These are phyloP conservation scores for human (Homo sapiens) DNA, from an alignment of 2,113 vertebrate species.

Conservation along the genomic window GRCh38 chr5:141273001-141273500, in stretches of 20 bases:
- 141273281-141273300: neutral
- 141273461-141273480: neutral
- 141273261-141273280: neutral
- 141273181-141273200: neutral
- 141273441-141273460: neutral
- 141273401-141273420: neutral
- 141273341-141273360: neutral
- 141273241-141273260: neutral
- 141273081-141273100: neutral
- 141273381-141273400: neutral
- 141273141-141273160: neutral
- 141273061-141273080: neutral
- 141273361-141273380: neutral
- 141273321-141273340: neutral
- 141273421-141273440: neutral
- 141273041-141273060: neutral
- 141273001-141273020: neutral
- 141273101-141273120: neutral
- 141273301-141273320: neutral
- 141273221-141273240: neutral
- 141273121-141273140: no score
- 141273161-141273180: neutral
- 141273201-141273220: neutral
- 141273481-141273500: neutral
- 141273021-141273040: neutral